These are phyloP conservation scores for Lepidurus packardi DNA, from an alignment of 1,140 invertebrate species.

Conservation along the genomic window DNA sequence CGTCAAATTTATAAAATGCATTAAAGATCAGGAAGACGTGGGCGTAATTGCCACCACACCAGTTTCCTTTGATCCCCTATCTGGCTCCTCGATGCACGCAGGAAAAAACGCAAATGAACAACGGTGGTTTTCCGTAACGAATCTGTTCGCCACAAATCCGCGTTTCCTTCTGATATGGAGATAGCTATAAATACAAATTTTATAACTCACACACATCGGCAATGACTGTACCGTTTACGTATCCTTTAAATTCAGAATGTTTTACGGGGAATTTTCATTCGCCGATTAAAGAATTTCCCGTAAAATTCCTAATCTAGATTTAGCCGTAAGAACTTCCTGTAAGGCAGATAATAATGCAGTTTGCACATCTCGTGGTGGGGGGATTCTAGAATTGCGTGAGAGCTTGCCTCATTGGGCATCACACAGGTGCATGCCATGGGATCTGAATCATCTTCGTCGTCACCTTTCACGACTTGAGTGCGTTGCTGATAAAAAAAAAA, in stretches of 20 bases:
- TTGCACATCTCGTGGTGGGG: neutral
- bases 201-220: neutral
- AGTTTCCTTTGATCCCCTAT: neutral
- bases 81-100: neutral
- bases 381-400: neutral
- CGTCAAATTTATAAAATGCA: too few relatives aligned
- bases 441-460: constrained; percentile 15
- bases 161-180: neutral
- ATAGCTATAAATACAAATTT: neutral
- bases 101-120: neutral
- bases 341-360: neutral
- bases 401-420: constrained; percentile 1
- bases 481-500: constrained; percentile 13
- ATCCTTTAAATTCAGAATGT: too few relatives aligned
- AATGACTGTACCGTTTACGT: too few relatives aligned
- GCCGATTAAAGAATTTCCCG: too few relatives aligned
- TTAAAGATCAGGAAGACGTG: neutral
- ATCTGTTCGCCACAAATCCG: neutral
- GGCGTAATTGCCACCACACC: neutral
- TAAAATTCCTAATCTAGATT: too few relatives aligned
- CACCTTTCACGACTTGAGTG: constrained; percentile 18
- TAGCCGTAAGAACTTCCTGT: too few relatives aligned
- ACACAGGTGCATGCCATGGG: neutral
- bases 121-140: neutral
- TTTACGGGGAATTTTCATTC: too few relatives aligned